Evolutionary conservation across 1,140 invertebrate genomes (phyloP).

Genomic region (Rhyacophila brunnea): DNA sequence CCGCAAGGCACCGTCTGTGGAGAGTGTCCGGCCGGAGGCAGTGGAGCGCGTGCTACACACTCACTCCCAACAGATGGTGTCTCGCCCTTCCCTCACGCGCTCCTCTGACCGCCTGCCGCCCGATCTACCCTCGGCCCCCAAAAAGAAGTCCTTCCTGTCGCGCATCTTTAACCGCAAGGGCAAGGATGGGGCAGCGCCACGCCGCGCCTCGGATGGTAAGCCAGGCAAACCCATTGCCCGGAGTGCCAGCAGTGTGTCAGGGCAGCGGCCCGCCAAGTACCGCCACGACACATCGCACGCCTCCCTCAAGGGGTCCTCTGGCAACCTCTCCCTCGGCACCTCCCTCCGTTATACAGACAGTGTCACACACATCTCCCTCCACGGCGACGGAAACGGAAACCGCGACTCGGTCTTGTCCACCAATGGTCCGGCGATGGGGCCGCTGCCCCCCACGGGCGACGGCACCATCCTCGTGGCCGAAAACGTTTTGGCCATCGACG

Average conservation of each 20-base stretch:
- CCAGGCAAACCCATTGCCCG: constrained; percentile 52
- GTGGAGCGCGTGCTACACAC: constrained; percentile 42
- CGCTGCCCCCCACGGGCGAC: constrained; percentile 41
- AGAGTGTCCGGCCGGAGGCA: constrained; percentile 44
- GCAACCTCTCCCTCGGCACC: constrained; percentile 38
- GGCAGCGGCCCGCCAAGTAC: constrained; percentile 50
- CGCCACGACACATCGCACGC: constrained; percentile 45
- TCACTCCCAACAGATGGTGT: constrained; percentile 34
- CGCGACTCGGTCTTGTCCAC: constrained; percentile 38
- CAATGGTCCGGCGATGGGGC: constrained; percentile 38
- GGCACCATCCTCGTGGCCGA: constrained; percentile 50
- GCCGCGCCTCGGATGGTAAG: constrained; percentile 41
- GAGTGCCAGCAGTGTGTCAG: constrained; percentile 58
- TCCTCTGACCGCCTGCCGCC: constrained; percentile 40
- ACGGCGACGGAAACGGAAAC: constrained; percentile 49
- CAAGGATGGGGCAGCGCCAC: constrained; percentile 47
- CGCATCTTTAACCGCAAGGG: constrained; percentile 44
- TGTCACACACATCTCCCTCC: constrained; percentile 61
- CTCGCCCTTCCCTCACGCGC: constrained; percentile 16
- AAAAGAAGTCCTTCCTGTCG: constrained; percentile 51
- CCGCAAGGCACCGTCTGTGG: constrained; percentile 58
- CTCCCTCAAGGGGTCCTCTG: constrained; percentile 48
- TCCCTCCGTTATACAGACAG: constrained; percentile 50
- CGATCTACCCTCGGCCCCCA: constrained; percentile 41
- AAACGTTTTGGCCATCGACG: constrained; percentile 50